Percentiles rank a stretch among this genome's conserved stretches.
These are phyloP conservation scores for Acrossocheilus fasciatus DNA, from an alignment of 2,797 vertebrate species.

Conservation along the genomic window DNA sequence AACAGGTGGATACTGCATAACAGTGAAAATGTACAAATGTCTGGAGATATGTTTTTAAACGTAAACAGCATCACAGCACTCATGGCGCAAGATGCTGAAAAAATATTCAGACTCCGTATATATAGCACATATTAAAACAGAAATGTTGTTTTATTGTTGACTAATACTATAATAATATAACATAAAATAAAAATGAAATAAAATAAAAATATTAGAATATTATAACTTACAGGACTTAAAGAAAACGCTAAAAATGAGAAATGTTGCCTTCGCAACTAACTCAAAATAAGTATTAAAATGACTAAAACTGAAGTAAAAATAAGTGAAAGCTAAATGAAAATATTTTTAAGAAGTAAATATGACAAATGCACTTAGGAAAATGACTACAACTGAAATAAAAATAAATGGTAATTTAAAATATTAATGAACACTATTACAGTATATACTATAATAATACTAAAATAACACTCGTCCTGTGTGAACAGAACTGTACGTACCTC, in stretches of 20 bases:
- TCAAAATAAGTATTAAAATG: neutral
- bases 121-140: neutral
- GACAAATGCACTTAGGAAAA: neutral
- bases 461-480: neutral
- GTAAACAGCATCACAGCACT: neutral
- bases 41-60: neutral
- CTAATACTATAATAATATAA: neutral
- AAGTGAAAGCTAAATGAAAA: neutral
- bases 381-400: neutral
- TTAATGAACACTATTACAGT: too few species aligned
- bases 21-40: neutral
- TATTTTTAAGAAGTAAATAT: too few species aligned
- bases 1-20: neutral
- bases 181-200: neutral
- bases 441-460: neutral
- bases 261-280: neutral
- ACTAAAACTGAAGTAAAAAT: neutral
- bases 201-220: neutral
- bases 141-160: neutral
- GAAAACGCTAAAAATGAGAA: neutral
- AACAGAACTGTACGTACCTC: constrained; percentile 45
- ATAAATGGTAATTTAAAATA: neutral
- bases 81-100: neutral
- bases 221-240: neutral
- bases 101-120: neutral